Evolutionary conservation across 2,797 vertebrate genomes (phyloP), one percentile per base, ranked within the genome.

Genomic region (Aphelocoma californica): DNA sequence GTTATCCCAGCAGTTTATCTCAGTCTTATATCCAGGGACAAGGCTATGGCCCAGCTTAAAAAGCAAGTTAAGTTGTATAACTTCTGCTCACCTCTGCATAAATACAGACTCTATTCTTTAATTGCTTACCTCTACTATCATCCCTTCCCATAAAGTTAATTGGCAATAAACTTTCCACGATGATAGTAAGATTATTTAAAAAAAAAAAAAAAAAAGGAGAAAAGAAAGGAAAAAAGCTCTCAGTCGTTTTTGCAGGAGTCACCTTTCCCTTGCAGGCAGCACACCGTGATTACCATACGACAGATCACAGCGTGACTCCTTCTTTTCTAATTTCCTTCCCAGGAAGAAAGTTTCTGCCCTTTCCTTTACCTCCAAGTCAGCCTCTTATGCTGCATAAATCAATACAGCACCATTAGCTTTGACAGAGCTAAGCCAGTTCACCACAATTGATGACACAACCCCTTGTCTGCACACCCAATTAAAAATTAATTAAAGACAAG

Each of bases 101-200:
- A 95, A 96, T 66, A 69, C 62, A 89, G 88, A 85, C 73, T 60
- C 47, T 88, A 93, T 73, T 96, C 90, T 96, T 94, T 94, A 97
- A 96, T 93, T 81, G 64, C 90, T 94, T 91, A 25, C 26, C 36
- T 85, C 91, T 47, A 54, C 64, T 47, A 12, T 65, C 87, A 86
- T 95, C 92, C 90, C 75, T 96, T 97, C 86, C 84, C 86, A 96
- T 96, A 97, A 97, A 97, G 64, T 95, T 97, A 97, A 95, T 92
- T 81, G 71, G 61, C 93, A 95, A 94, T 96, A 96, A 97, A 96
- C 32, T 88, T 91, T 18, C 58, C 56, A 50, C 3, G 5, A 50
- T 42, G 57, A 90, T 31, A 69, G 34, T 24, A 74, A 60, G 74
- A 86, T 65, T 70, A 29, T 60, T 51, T 2, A 42, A 74, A 38